phyloP scores from a whole-genome alignment of 2,113 vertebrate species.

The Jacana jacana region DNA sequence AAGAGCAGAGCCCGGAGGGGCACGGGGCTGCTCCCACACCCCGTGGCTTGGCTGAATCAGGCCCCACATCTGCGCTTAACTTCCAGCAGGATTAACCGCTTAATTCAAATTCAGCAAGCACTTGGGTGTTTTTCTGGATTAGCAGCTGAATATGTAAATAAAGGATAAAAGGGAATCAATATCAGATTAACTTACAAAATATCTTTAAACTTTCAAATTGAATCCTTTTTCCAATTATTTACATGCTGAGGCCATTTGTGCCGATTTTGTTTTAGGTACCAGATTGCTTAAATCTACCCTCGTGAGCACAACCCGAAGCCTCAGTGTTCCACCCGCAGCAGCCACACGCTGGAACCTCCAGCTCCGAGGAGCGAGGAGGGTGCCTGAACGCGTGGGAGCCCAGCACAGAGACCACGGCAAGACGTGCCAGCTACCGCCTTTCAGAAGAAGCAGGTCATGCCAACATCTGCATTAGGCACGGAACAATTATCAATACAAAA shows the following conservation, averaged over 20 bases:
- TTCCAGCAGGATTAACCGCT: conserved; percentile 5
- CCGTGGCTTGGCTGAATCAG: neutral
- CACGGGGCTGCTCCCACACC: neutral
- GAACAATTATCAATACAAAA: conserved; percentile 26
- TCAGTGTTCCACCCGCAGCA: neutral
- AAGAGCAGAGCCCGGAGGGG: neutral
- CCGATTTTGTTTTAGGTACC: neutral
- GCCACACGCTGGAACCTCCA: neutral
- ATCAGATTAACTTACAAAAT: conserved; percentile 29
- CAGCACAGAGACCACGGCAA: neutral
- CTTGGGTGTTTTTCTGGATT: conserved; percentile 42
- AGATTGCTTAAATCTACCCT: neutral
- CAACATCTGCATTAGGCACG: neutral
- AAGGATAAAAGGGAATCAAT: neutral
- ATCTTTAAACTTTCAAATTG: neutral
- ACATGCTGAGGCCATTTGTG: neutral
- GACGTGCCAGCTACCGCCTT: conserved; percentile 15
- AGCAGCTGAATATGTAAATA: conserved; percentile 39
- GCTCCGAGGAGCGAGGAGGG: neutral
- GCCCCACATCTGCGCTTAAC: neutral
- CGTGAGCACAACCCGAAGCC: neutral
- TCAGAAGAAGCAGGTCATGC: neutral
- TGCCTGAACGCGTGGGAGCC: conserved; percentile 11
- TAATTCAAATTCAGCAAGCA: conserved; percentile 18
- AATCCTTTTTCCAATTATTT: neutral